Evolutionary conservation across 2,797 vertebrate species (phyloP).

Genomic region (Pelochelys cantorii): DNA sequence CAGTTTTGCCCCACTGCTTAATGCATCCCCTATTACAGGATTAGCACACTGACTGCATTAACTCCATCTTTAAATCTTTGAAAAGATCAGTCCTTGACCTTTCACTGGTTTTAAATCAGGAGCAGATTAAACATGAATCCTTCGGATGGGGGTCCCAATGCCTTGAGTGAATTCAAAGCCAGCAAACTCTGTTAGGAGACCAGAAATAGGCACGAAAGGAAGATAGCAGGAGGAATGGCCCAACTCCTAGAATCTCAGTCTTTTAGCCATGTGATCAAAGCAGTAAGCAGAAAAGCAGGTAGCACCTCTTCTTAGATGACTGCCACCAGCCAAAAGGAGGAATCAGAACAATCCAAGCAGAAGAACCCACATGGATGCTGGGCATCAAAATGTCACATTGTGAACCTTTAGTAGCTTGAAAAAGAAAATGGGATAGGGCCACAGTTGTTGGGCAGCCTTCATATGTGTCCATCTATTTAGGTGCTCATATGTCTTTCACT

Average conservation of each 20-base stretch:
- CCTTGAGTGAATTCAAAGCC: rapidly evolving
- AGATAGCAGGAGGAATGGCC: rapidly evolving
- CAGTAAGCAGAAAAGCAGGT: neutral
- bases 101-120: slow-evolving; percentile 24
- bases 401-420: neutral
- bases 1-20: neutral
- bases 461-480: neutral
- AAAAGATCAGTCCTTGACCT: slow-evolving; percentile 19
- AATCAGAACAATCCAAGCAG: neutral
- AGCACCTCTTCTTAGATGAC: rapidly evolving
- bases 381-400: neutral
- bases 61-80: slow-evolving; percentile 10
- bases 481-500: rapidly evolving
- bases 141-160: neutral
- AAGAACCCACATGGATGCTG: rapidly evolving
- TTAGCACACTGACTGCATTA: neutral
- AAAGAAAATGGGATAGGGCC: neutral
- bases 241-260: neutral
- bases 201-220: neutral
- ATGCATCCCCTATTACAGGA: neutral
- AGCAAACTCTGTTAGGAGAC: neutral
- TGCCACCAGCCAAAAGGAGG: rapidly evolving
- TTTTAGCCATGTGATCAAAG: neutral
- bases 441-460: neutral
- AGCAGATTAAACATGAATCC: neutral